Evolutionary conservation across 2,888 invertebrate genomes (phyloP), one percentile per base, ranked within the genome.

Genomic region (Willowsia nigromaculata): DNA sequence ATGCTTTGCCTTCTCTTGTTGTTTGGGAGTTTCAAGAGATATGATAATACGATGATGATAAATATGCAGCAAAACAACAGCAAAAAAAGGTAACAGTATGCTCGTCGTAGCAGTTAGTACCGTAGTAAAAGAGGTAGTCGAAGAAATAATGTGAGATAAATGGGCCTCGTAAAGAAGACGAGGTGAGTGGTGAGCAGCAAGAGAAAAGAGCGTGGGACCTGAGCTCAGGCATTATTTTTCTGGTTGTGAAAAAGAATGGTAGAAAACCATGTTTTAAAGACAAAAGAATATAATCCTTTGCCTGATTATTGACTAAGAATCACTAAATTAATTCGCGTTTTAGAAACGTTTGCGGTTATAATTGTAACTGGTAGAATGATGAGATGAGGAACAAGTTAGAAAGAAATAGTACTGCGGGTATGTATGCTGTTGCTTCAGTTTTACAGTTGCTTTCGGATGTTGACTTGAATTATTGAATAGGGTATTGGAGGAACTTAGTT

Each of bases 41-140:
- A 9, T 62, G 59, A 62, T 62, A 50, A 50, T 50, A 18, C 18
- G 50, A 50, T 50, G n/a, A 62, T 62, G 59, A 62, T 62, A 30
- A n/a, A 62, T 27, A 30, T 62, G 30, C 13, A 30, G 59, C 27
- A 62, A 62, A n/a, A 18, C 13, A 62, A 62, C 59, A 62, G 59
- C 27, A 30, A 62, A 53, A 53, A 62, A 62, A 62, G 56, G 3
- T 62, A 62, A 62, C 59, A 62, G 59, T 62, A 62, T 62, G 59
- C 30, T 62, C 59, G 59, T 62, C 59, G 13, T 30, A 27, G 59
- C 30, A 62, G 59, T 62, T 62, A 62, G 59, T 62, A 62, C 59
- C 59, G 59, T 62, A 62, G n/a, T 50, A 50, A 50, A 50, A 50
- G 50, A 18, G 1, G 50, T 50, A 50, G 50, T 50, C 4, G 50